A percentile compares a stretch with the other conserved stretches of the same genome.
Evolutionary conservation across 1,140 invertebrate species (phyloP).

Genomic region (Medauroidea extradentata): DNA sequence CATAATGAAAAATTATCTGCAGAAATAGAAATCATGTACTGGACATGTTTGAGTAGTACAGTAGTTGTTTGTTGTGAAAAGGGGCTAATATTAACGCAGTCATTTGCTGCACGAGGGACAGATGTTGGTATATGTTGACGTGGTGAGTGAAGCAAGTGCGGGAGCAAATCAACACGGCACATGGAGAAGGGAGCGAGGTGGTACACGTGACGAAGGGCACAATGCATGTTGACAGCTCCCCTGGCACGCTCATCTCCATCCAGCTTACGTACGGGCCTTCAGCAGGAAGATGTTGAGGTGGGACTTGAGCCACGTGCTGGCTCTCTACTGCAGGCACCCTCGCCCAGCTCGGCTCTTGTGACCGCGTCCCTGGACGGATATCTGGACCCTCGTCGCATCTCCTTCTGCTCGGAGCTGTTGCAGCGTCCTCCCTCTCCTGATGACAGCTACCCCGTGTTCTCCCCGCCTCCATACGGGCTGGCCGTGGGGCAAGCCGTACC

Average conservation of each 20-base stretch:
- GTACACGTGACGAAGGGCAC: too few species aligned
- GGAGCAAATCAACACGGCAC: too few species aligned
- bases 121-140: too few species aligned
- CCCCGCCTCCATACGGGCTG: slow-evolving; percentile 64
- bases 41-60: too few species aligned
- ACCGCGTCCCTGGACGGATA: slow-evolving; percentile 81
- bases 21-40: too few species aligned
- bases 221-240: slow-evolving; percentile 43
- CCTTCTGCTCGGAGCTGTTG: slow-evolving; percentile 56
- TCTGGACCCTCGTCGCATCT: slow-evolving; percentile 71
- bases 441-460: slow-evolving; percentile 80
- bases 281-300: slow-evolving; percentile 41
- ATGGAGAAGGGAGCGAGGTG: too few species aligned
- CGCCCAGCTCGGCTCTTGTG: slow-evolving; percentile 78
- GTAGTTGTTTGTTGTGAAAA: too few species aligned
- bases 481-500: slow-evolving; percentile 10
- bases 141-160: too few species aligned
- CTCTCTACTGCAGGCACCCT: slow-evolving; percentile 57
- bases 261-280: slow-evolving; percentile 60
- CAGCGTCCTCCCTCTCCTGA: slow-evolving; percentile 55
- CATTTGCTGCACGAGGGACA: too few species aligned
- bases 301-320: slow-evolving; percentile 23
- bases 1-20: too few species aligned
- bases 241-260: slow-evolving; percentile 53
- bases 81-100: too few species aligned